These are phyloP conservation scores for Melieria omissa DNA, from an alignment of 2,888 invertebrate species.

Conservation along the genomic window DNA sequence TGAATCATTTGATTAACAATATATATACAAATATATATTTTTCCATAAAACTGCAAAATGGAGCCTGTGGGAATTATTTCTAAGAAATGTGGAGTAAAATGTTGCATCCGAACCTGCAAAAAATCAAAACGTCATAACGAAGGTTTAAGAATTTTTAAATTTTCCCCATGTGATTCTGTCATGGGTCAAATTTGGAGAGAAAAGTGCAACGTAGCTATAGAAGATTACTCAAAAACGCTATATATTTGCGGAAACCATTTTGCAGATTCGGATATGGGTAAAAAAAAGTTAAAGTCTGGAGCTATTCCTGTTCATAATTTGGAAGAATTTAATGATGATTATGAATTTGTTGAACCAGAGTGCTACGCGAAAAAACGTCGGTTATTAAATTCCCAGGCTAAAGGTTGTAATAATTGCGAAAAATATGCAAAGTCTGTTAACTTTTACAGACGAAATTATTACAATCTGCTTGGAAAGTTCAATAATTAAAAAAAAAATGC, in stretches of 20 bases:
- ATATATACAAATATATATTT: too few relatives aligned
- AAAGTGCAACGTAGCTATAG: not conserved
- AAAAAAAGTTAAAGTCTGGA: constrained; percentile 7
- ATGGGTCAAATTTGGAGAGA: not conserved
- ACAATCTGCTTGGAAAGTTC: not conserved
- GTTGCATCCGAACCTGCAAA: not conserved
- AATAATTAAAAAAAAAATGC: too few relatives aligned
- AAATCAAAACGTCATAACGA: not conserved
- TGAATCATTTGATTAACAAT: too few relatives aligned
- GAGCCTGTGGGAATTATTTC: not conserved
- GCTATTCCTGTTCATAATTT: constrained; percentile 16
- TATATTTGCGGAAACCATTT: constrained; percentile 1
- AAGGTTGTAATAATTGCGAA: constrained; percentile 13
- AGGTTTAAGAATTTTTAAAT: not conserved
- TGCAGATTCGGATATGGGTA: constrained; percentile 17
- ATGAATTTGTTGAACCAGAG: constrained; percentile 4
- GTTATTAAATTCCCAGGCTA: not conserved
- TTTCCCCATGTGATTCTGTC: too few relatives aligned
- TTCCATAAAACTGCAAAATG: too few relatives aligned
- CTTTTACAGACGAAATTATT: constrained; percentile 17
- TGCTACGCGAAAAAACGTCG: not conserved
- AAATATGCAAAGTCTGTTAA: constrained; percentile 5
- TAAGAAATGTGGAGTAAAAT: not conserved
- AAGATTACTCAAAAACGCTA: not conserved
- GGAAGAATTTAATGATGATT: constrained; percentile 7